A percentile compares a stretch with the other conserved stretches of the same genome.
Conservation (phyloP, 92 coral and sea anemone species). For the Heteractis magnifica region DNA sequence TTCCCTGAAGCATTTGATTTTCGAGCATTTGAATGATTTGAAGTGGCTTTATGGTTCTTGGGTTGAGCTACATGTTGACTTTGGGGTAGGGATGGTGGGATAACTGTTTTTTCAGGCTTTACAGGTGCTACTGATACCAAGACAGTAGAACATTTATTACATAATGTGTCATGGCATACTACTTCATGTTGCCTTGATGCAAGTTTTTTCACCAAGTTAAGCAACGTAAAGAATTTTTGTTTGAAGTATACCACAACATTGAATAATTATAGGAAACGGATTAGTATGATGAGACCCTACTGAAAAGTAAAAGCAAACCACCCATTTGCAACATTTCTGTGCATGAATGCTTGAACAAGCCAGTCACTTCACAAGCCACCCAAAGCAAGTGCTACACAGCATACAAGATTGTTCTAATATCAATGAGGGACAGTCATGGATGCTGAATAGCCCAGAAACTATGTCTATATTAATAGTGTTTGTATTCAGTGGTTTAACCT, state of each 20-base stretch:
- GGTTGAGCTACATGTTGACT: slow-evolving; percentile 18
- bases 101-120: slow-evolving; percentile 12
- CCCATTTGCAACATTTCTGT: too few relatives aligned
- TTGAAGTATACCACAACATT: neutral
- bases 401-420: too few relatives aligned
- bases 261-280: neutral
- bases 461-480: neutral
- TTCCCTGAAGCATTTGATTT: slow-evolving; percentile 8
- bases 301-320: too few relatives aligned
- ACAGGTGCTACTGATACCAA: slow-evolving; percentile 22
- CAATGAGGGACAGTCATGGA: neutral
- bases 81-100: slow-evolving; percentile 8
- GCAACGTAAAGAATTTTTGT: neutral
- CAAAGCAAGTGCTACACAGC: too few relatives aligned
- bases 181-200: neutral
- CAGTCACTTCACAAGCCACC: too few relatives aligned
- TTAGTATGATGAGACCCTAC: too few relatives aligned
- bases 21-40: slow-evolving; percentile 7
- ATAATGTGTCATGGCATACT: neutral
- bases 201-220: too few relatives aligned
- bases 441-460: neutral
- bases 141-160: neutral
- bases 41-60: slow-evolving; percentile 11
- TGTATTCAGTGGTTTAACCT: too few relatives aligned
- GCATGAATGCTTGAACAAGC: too few relatives aligned